A percentile compares a stretch with the other conserved stretches of the same genome.
Evolutionary conservation across 2,797 vertebrate genomes (phyloP).

Genomic region (Morelia viridis): DNA sequence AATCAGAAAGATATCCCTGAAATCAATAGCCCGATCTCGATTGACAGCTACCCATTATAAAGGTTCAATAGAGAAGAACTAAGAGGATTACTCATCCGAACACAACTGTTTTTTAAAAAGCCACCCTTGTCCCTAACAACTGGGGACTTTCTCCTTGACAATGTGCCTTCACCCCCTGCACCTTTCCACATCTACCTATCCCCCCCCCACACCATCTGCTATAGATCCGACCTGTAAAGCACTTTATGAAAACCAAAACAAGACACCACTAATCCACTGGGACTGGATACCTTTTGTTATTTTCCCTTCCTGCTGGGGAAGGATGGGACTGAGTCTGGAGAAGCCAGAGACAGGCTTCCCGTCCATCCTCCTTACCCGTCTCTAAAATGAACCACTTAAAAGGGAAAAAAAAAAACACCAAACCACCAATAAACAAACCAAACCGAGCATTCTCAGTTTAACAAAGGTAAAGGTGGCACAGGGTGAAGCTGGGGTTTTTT

Average conservation of each 20-base stretch:
- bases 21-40: neutral
- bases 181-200: neutral
- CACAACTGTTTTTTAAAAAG: neutral
- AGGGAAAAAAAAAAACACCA: too few species aligned
- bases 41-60: neutral
- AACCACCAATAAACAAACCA: neutral
- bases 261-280: neutral
- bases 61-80: neutral
- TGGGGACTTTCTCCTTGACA: neutral
- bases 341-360: neutral
- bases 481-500: neutral
- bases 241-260: constrained; percentile 15
- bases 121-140: neutral
- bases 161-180: neutral
- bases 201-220: neutral
- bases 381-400: neutral
- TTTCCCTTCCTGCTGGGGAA: neutral
- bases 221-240: neutral
- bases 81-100: neutral
- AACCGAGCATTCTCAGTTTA: neutral
- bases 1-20: neutral
- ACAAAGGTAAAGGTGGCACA: neutral
- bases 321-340: neutral
- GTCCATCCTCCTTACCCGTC: neutral
- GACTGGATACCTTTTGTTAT: constrained; percentile 11